A percentile compares a stretch with the other conserved stretches of the same genome.
These are phyloP conservation scores for Muscicapa striata DNA, from an alignment of 2,797 vertebrate genomes.

Conservation along the genomic window DNA sequence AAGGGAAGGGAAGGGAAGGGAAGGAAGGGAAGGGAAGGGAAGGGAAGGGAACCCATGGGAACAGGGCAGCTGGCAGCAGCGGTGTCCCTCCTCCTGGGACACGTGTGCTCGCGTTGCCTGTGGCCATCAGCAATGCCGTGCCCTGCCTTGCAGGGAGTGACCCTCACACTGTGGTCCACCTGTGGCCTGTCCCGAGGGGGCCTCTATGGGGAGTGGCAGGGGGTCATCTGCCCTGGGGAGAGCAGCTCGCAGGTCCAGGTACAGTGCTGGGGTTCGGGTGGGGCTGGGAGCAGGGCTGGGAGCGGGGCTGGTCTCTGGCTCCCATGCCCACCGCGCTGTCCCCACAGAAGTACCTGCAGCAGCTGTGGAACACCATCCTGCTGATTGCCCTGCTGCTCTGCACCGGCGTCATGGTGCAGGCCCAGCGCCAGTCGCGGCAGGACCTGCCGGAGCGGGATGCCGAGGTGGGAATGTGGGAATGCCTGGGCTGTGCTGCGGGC, in stretches of 20 bases:
- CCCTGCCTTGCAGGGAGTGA: conserved; percentile 82
- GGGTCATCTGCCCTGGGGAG: conserved; percentile 92
- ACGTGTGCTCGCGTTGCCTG: accelerated
- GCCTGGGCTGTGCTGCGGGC: accelerated
- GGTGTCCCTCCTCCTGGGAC: accelerated
- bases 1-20: too few relatives aligned
- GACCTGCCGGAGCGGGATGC: conserved; percentile 77
- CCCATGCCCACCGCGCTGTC: accelerated
- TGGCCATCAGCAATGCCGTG: accelerated
- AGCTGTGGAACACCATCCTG: conserved; percentile 94
- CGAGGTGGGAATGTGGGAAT: conserved; percentile 82
- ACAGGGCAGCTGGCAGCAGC: not conserved
- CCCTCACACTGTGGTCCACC: conserved; percentile 93
- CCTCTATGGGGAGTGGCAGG: conserved; percentile 93
- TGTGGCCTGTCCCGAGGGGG: conserved; percentile 91
- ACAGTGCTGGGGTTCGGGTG: accelerated
- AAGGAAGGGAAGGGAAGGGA: not conserved
- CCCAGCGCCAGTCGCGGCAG: conserved; percentile 87
- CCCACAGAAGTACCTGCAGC: conserved; percentile 90
- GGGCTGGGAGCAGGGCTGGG: not conserved
- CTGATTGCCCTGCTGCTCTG: conserved; percentile 91
- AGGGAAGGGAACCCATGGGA: not conserved
- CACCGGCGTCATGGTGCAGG: conserved; percentile 91
- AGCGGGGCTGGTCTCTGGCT: not conserved
- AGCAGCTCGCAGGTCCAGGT: conserved; percentile 94